Evolutionary conservation across 2,113 vertebrate genomes (phyloP), one percentile per base, ranked within the genome.

Genomic region (Scalopus aquaticus): DNA sequence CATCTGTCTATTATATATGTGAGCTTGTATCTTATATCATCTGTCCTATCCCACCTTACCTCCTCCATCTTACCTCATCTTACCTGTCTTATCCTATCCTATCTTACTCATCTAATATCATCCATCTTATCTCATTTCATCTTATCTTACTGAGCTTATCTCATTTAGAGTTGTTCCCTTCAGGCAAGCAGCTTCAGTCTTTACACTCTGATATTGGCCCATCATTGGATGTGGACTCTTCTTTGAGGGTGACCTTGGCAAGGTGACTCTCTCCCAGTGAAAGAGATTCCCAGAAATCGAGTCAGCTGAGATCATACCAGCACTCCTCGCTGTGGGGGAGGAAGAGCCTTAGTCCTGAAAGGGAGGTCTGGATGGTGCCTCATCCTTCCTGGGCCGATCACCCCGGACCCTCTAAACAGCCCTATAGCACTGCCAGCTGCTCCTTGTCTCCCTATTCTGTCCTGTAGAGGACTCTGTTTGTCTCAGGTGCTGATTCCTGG

Each of bases 391-490:
- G 28, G 4, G 11, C n/a, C 11, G 44, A 9, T 56, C 20, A 17
- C n/a, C 26, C 19, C 37, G 35, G 69, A 28, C 49, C 1, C 39
- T 24, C 49, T 22, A 7, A 56, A 32, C 35, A 19, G 76, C 6
- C 37, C 39, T 74, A 22, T 0, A 1, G 17, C 44, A 2, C 22
- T 3, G 0, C 49, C 35, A 26, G 7, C 15, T 22, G 37, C 20
- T 39, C 39, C n/a, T 62, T 1, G 0, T 32, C 9, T 67, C 17
- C 9, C 39, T 28, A 19, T 30, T 42, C 3, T 28, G 11, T 37
- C 65, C 30, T 32, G 3, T 1, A 19, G 39, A 73, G 37, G 17
- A 12, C 22, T 44, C 1, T 64, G 3, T 51, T 70, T 60, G 42
- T n/a, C 73, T 51, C 39, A 17, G 22, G 5, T n/a, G 17, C 39